Base-by-base conservation (phyloP, 1,140 invertebrate genomes). In the Sycophila sp. region DNA sequence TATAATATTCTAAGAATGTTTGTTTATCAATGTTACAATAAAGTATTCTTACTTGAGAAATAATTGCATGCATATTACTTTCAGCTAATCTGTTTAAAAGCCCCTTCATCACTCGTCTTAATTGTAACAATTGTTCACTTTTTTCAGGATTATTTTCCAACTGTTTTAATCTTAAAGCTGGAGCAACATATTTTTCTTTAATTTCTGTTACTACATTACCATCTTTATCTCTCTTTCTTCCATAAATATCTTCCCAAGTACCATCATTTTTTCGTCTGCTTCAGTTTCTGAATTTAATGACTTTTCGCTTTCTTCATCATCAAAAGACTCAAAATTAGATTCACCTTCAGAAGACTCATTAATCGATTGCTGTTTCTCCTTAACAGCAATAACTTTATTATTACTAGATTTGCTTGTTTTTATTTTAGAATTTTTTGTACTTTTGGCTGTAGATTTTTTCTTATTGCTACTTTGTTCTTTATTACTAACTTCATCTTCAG, bases 181-280 rank as follows among this genome's bases (percentile, higher is more conserved):
- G 96, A 28, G 96, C 95, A 74, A 97, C 82, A 81, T 98, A 98
- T 79, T 91, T 91, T 11, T 86, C 86, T 73, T 83, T 80, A 59
- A 86, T 85, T 73, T 88, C 83, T 84, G 86, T 71, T 28, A 96
- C 83, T 75, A 96, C 82, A 79, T 92, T 92, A 4, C 96, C 96
- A 71, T 93, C 86, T 80, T 91, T 90, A 80, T 94, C 92, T 77
- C 93, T 88, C 73, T 93, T 89, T 72, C 96, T 87, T 2, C 96
- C 96, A 88, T 98, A 98, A 81, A 98, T 98, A 87, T 98, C 96
- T 88, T 98, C 96, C 89, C 93, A 95, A n/a, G n/a, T n/a, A n/a
- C n/a, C n/a, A n/a, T n/a, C n/a, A n/a, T n/a, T n/a, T n/a, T n/a
- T 28, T 85, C 47, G 59, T 84, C 74, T 3, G 77, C 72, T 47